Evolutionary conservation across 2,888 invertebrate species (phyloP).

Genomic region (Aleiodes alternator): DNA sequence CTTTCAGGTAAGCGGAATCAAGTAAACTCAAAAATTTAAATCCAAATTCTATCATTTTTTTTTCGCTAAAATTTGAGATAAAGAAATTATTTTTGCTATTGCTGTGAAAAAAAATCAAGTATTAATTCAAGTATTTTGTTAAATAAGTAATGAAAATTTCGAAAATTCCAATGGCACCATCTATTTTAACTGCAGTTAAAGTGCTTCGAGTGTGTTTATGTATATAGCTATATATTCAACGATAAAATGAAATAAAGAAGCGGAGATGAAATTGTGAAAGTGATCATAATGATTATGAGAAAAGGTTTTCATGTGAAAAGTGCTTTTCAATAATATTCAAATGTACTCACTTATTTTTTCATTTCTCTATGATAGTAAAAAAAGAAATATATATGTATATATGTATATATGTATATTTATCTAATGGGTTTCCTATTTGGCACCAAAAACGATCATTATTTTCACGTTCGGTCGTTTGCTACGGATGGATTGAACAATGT

Average conservation of each 20-base stretch:
- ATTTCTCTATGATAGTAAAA: background rate
- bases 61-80: background rate
- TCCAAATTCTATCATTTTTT: background rate
- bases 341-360: slow-evolving; percentile 13
- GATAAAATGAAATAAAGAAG: background rate
- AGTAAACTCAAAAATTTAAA: background rate
- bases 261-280: slow-evolving; percentile 18
- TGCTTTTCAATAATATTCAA: slow-evolving; percentile 21
- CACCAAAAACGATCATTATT: slow-evolving; percentile 2
- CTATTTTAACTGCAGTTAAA: slow-evolving; percentile 9
- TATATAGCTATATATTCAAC: background rate
- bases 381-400: background rate
- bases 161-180: background rate
- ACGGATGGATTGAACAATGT: background rate
- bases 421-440: slow-evolving; percentile 1
- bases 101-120: background rate
- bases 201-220: slow-evolving; percentile 18
- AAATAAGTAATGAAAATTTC: background rate
- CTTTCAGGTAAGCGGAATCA: slow-evolving; percentile 42
- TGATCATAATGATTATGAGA: slow-evolving; percentile 14
- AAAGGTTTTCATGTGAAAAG: slow-evolving; percentile 26
- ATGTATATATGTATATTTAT: too few relatives aligned
- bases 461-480: background rate
- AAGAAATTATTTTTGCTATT: background rate
- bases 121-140: background rate